A percentile compares a stretch with the other conserved stretches of the same genome.
Evolutionary conservation across 2,797 vertebrate species (phyloP).

Genomic region (Calcarius lapponicus): DNA sequence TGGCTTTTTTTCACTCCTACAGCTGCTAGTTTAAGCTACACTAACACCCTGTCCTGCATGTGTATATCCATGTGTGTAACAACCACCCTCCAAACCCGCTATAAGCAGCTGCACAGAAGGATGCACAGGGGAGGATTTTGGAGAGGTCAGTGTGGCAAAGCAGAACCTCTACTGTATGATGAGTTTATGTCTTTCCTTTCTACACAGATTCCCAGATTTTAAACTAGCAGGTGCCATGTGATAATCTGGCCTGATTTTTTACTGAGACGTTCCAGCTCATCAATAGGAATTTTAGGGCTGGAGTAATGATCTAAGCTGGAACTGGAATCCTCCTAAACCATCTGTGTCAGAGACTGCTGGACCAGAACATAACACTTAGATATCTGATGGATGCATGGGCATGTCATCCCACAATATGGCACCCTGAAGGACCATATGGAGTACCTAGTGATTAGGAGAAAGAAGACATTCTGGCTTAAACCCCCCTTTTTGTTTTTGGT

Average conservation of each 20-base stretch:
- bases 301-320: slow-evolving; percentile 40
- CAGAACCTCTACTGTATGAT: background rate
- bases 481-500: accelerated
- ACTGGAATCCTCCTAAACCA: slow-evolving; percentile 6
- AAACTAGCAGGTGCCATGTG: background rate
- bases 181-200: background rate
- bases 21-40: background rate
- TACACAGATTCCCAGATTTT: background rate
- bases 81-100: background rate
- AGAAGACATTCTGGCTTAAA: background rate
- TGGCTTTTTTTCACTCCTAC: background rate
- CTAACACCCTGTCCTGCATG: background rate
- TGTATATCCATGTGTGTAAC: background rate
- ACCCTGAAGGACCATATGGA: background rate
- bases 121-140: background rate
- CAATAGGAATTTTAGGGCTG: background rate
- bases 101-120: background rate
- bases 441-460: background rate
- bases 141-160: background rate
- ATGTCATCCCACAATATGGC: background rate
- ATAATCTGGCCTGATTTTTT: slow-evolving; percentile 10
- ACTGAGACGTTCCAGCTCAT: background rate
- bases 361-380: background rate
- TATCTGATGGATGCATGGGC: background rate
- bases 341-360: slow-evolving; percentile 28